These are phyloP conservation scores for Helicoverpa zea DNA, from an alignment of 1,140 invertebrate genomes.

Conservation along the genomic window DNA sequence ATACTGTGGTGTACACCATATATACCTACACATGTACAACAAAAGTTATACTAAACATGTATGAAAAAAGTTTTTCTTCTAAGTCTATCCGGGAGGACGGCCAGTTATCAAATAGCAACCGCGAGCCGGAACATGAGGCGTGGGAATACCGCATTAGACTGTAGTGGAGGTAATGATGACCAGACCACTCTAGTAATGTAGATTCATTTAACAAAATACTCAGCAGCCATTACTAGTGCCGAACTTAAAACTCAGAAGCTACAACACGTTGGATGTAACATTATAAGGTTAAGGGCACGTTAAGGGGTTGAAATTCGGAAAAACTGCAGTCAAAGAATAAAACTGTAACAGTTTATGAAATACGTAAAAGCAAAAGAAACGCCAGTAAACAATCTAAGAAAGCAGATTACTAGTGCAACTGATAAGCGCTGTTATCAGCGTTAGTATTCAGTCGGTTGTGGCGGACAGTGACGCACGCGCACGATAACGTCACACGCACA, in stretches of 20 bases:
- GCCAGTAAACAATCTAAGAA: slow-evolving; percentile 31
- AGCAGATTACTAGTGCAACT: slow-evolving; percentile 33
- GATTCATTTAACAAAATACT: too few relatives aligned
- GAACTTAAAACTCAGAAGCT: too few relatives aligned
- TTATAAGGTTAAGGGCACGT: too few relatives aligned
- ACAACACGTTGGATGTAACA: too few relatives aligned
- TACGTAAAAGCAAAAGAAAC: not conserved
- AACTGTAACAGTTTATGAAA: not conserved
- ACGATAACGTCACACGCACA: slow-evolving; percentile 2
- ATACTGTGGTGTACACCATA: not conserved
- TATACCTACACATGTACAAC: not conserved
- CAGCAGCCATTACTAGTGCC: too few relatives aligned
- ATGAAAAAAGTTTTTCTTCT: not conserved
- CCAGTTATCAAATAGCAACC: slow-evolving; percentile 18
- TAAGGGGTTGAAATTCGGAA: too few relatives aligned
- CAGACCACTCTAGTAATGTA: too few relatives aligned
- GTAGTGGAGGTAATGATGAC: too few relatives aligned
- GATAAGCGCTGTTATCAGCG: slow-evolving; percentile 35
- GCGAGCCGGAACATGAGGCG: not conserved
- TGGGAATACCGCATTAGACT: slow-evolving; percentile 15
- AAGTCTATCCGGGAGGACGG: slow-evolving; percentile 11
- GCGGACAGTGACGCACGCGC: slow-evolving; percentile 31
- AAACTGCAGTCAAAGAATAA: not conserved
- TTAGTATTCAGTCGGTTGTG: slow-evolving; percentile 23
- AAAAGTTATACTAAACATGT: too few relatives aligned